Evolutionary conservation across 2,113 vertebrate species (phyloP).

Genomic region (Calonectris borealis): DNA sequence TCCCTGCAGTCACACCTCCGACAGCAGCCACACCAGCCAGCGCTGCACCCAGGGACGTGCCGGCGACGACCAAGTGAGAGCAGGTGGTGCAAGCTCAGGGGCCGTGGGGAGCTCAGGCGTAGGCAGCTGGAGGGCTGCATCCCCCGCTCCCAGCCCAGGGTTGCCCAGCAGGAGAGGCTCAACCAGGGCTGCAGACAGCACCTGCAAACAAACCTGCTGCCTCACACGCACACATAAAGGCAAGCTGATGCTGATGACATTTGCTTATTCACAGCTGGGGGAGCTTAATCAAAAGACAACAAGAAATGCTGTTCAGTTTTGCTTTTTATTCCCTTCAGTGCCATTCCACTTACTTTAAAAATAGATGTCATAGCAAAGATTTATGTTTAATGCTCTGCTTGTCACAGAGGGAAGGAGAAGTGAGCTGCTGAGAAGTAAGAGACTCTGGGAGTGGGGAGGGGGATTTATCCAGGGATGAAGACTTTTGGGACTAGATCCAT

Average conservation of each 20-base stretch:
- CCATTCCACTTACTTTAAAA: constrained; percentile 13
- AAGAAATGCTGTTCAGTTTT: not conserved
- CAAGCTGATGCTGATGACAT: not conserved
- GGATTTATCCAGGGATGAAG: not conserved
- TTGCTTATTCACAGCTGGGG: not conserved
- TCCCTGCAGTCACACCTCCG: not conserved
- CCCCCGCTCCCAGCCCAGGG: not conserved
- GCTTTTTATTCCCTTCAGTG: not conserved
- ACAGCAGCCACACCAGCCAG: not conserved
- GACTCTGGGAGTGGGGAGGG: not conserved
- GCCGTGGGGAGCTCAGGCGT: not conserved
- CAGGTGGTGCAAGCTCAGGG: not conserved
- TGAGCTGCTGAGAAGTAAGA: not conserved
- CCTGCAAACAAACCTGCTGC: not conserved
- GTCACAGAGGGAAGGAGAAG: not conserved
- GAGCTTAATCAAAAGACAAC: constrained; percentile 20
- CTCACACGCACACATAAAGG: not conserved
- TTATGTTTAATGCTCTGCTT: constrained; percentile 18
- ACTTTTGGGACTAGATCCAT: not conserved
- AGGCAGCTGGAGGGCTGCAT: rapidly evolving
- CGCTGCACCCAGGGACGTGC: rapidly evolving
- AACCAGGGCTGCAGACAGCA: rapidly evolving
- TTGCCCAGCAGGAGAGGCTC: not conserved
- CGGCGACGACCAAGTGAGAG: rapidly evolving
- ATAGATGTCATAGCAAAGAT: constrained; percentile 23